phyloP scores from a whole-genome alignment of 2,113 vertebrate genomes.

The Sander vitreus region DNA sequence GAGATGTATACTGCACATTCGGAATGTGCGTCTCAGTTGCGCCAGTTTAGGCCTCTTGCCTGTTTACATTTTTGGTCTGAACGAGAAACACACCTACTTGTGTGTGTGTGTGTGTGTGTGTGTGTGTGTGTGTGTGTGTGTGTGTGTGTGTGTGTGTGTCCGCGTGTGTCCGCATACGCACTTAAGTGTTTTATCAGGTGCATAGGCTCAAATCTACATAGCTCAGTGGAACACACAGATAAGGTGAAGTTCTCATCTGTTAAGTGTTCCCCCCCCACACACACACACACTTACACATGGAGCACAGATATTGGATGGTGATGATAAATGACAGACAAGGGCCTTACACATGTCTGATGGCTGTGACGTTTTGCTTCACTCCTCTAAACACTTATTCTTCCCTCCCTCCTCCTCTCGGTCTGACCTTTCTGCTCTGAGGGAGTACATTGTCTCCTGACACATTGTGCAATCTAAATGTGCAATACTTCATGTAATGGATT shows the following conservation, averaged over 20 bases:
- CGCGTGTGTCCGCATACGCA: background rate
- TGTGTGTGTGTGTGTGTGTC: conserved; percentile 18
- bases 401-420: conserved; percentile 39
- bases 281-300: conserved; percentile 3
- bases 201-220: conserved; percentile 51
- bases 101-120: conserved; percentile 10
- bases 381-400: conserved; percentile 48
- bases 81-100: background rate
- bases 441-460: conserved; percentile 55
- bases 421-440: conserved; percentile 72
- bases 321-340: conserved; percentile 87
- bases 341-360: conserved; percentile 76
- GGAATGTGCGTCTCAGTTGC: too few relatives aligned
- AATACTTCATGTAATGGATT: conserved; percentile 32
- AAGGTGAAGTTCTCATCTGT: conserved; percentile 54
- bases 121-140: conserved; percentile 27
- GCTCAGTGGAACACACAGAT: conserved; percentile 38
- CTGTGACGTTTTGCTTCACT: conserved; percentile 65
- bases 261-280: conserved; percentile 43
- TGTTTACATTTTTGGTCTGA: too few relatives aligned
- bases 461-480: conserved; percentile 31
- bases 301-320: conserved; percentile 85
- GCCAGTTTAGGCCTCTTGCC: too few relatives aligned
- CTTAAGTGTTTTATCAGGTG: conserved; percentile 73
- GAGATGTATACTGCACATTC: too few relatives aligned